These are phyloP conservation scores for Leguminivora glycinivorella DNA, from an alignment of 1,140 invertebrate genomes.

Conservation along the genomic window DNA sequence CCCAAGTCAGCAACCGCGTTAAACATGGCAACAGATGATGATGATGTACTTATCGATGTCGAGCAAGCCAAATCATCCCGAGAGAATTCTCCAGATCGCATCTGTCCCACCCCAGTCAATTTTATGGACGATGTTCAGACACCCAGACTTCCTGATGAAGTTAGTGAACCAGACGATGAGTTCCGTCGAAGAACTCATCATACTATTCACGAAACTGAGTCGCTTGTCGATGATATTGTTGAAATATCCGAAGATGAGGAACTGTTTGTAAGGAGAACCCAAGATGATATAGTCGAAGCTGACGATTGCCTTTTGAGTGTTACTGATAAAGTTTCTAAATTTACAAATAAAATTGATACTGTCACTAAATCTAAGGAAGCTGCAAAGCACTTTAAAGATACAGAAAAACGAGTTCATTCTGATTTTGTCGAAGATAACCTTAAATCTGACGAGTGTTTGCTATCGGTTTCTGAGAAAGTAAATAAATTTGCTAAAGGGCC, in stretches of 20 bases:
- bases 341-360: constrained; percentile 64
- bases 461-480: constrained; percentile 82
- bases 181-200: constrained; percentile 59
- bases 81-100: constrained; percentile 84
- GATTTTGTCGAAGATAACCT: constrained; percentile 61
- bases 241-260: constrained; percentile 79
- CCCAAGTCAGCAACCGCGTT: constrained; percentile 71
- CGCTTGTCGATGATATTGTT: constrained; percentile 76
- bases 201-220: constrained; percentile 74
- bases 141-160: constrained; percentile 84
- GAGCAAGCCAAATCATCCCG: constrained; percentile 85
- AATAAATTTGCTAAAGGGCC: constrained; percentile 79
- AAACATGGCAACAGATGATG: constrained; percentile 67
- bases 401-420: constrained; percentile 56
- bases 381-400: constrained; percentile 56
- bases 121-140: constrained; percentile 80
- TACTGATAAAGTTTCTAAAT: constrained; percentile 79
- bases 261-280: constrained; percentile 55
- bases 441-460: constrained; percentile 77
- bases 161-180: constrained; percentile 85
- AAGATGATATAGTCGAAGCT: constrained; percentile 52
- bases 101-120: constrained; percentile 82
- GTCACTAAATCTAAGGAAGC: constrained; percentile 56
- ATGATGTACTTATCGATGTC: constrained; percentile 81
- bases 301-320: constrained; percentile 75